These are phyloP conservation scores for Syrista parreyssii DNA, from an alignment of 2,888 invertebrate genomes.

Conservation along the genomic window DNA sequence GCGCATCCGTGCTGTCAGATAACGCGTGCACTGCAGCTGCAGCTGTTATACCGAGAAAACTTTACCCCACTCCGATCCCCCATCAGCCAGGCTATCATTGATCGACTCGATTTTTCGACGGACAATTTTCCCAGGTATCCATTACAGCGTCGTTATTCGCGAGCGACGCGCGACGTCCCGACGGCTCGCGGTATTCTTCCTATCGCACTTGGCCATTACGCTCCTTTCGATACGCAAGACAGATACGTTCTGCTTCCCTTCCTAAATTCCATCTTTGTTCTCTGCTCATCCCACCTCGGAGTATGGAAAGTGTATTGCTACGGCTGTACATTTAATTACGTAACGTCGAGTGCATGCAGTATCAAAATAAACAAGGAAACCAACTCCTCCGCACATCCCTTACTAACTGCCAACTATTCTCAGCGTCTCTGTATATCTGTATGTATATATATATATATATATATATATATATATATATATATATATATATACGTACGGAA, in stretches of 20 bases:
- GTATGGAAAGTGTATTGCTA: slow-evolving; percentile 21
- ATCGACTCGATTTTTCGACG: not conserved
- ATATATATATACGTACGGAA: not conserved
- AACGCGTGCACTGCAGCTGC: not conserved
- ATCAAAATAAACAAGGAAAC: slow-evolving; percentile 40
- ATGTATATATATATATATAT: too few species aligned
- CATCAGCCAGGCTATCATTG: too few species aligned
- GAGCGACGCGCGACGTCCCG: too few species aligned
- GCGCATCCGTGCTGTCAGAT: not conserved
- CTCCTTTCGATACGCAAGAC: not conserved
- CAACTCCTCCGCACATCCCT: not conserved
- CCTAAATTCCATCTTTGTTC: too few species aligned
- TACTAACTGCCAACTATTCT: not conserved
- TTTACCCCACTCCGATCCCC: not conserved
- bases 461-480: not conserved
- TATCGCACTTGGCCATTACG: not conserved
- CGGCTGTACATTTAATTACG: slow-evolving; percentile 47
- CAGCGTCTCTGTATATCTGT: not conserved
- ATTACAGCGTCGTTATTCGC: not conserved
- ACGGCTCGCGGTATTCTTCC: too few species aligned
- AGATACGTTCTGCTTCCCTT: not conserved
- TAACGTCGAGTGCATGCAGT: slow-evolving; percentile 43
- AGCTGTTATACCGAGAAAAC: not conserved
- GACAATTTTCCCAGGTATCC: not conserved
- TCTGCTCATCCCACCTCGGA: not conserved